A percentile compares a stretch with the other conserved stretches of the same genome.
Evolutionary conservation across 2,888 invertebrate species (phyloP).

Genomic region (Neuroscelio doddi): DNA sequence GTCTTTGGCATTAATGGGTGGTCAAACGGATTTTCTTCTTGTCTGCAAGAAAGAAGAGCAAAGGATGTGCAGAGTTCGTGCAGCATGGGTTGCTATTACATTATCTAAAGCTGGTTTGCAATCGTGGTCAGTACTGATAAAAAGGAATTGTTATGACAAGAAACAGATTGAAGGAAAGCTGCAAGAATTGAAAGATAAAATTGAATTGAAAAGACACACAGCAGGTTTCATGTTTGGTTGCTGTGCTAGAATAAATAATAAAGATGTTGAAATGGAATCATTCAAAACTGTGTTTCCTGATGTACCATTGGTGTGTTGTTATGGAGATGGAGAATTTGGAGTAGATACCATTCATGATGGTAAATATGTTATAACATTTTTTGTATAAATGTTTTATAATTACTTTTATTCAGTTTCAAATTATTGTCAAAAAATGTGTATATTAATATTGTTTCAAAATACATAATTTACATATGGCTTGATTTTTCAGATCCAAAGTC

Average conservation of each 20-base stretch:
- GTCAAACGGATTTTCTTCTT: constrained; percentile 50
- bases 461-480: too few species aligned
- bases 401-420: too few species aligned
- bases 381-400: constrained; percentile 5
- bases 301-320: constrained; percentile 62
- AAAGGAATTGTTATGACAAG: constrained; percentile 43
- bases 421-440: too few species aligned
- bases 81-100: constrained; percentile 51
- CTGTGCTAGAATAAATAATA: constrained; percentile 54
- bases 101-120: constrained; percentile 57
- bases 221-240: constrained; percentile 66
- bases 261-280: constrained; percentile 57
- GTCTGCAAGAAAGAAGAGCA: constrained; percentile 45
- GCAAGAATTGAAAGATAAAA: constrained; percentile 47
- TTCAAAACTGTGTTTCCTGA: constrained; percentile 64
- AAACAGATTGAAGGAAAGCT: constrained; percentile 53
- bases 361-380: constrained; percentile 47
- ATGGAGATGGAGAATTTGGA: constrained; percentile 66
- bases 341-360: constrained; percentile 50
- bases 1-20: constrained; percentile 48
- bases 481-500: background rate
- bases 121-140: constrained; percentile 62
- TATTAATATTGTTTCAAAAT: too few species aligned
- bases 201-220: constrained; percentile 59
- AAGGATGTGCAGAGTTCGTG: constrained; percentile 25